Percentiles rank a stretch among this genome's conserved stretches.
phyloP scores from a whole-genome alignment of 2,113 vertebrate genomes.

The Dissostichus mawsoni region DNA sequence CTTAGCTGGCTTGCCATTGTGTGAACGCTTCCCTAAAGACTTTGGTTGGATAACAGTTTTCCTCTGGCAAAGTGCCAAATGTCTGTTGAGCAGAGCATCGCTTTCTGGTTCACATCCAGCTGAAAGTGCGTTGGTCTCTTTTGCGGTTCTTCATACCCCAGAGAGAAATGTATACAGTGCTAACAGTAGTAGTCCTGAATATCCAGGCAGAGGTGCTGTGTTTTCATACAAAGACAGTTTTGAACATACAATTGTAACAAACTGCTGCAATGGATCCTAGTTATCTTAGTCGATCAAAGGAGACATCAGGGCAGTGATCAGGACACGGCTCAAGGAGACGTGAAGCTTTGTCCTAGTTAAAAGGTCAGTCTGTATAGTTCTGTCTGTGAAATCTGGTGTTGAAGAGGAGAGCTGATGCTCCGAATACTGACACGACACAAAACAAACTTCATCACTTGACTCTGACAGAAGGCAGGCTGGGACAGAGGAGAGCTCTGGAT shows the following conservation, averaged over 20 bases:
- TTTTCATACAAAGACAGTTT: not conserved
- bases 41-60: constrained; percentile 31
- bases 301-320: not conserved
- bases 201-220: not conserved
- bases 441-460: constrained; percentile 22
- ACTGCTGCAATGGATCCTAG: constrained; percentile 16
- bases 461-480: constrained; percentile 24
- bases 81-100: constrained; percentile 11
- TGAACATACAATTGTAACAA: not conserved
- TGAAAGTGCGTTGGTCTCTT: constrained; percentile 12
- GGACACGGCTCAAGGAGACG: constrained; percentile 7
- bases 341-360: constrained; percentile 22
- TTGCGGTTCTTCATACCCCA: constrained; percentile 8
- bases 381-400: constrained; percentile 5
- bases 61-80: constrained; percentile 32
- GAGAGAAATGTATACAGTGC: not conserved
- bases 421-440: constrained; percentile 7
- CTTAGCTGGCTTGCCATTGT: constrained; percentile 8
- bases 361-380: constrained; percentile 21
- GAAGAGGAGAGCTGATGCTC: constrained; percentile 11
- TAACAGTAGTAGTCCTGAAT: not conserved
- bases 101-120: constrained; percentile 25
- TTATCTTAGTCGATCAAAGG: not conserved
- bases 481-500: constrained; percentile 37
- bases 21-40: constrained; percentile 44